Percentiles rank a stretch among this genome's conserved stretches.
Evolutionary conservation across 2,888 invertebrate species (phyloP).

Genomic region (Notodonta ziczac): DNA sequence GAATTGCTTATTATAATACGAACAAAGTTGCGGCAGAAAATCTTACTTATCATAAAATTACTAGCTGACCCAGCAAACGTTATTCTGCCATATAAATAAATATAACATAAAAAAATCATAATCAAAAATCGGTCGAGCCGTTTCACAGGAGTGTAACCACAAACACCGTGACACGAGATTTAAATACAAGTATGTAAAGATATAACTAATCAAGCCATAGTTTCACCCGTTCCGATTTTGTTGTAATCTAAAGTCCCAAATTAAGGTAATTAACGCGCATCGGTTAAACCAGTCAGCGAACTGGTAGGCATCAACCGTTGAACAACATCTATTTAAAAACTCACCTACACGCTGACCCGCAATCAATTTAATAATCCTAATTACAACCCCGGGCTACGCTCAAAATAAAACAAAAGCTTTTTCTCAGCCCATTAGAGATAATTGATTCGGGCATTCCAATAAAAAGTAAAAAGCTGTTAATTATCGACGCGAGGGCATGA

Average conservation of each 20-base stretch:
- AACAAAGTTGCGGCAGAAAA: conserved; percentile 6
- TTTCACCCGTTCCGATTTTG: conserved; percentile 27
- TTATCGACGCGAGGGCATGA: conserved; percentile 43
- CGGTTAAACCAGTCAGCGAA: conserved; percentile 40
- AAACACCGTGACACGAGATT: too few species aligned
- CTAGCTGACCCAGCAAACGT: too few species aligned
- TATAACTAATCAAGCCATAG: conserved; percentile 25
- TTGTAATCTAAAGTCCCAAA: conserved; percentile 25
- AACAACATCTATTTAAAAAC: conserved; percentile 47
- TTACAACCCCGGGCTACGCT: conserved; percentile 56
- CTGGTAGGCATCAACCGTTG: conserved; percentile 31
- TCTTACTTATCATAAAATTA: conserved; percentile 33
- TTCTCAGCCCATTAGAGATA: conserved; percentile 66
- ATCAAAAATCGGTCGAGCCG: too few species aligned
- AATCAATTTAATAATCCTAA: conserved; percentile 72
- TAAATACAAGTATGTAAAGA: too few species aligned
- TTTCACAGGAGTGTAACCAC: too few species aligned
- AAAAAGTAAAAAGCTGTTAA: conserved; percentile 48
- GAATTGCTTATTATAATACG: neutral
- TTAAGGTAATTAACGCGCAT: conserved; percentile 39
- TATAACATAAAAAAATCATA: too few species aligned
- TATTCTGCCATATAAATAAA: too few species aligned
- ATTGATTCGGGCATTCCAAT: conserved; percentile 63
- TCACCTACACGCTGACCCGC: conserved; percentile 40
- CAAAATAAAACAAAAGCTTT: conserved; percentile 65